phyloP scores from a whole-genome alignment of 2,888 invertebrate genomes.

The Cephus sareptanus region DNA sequence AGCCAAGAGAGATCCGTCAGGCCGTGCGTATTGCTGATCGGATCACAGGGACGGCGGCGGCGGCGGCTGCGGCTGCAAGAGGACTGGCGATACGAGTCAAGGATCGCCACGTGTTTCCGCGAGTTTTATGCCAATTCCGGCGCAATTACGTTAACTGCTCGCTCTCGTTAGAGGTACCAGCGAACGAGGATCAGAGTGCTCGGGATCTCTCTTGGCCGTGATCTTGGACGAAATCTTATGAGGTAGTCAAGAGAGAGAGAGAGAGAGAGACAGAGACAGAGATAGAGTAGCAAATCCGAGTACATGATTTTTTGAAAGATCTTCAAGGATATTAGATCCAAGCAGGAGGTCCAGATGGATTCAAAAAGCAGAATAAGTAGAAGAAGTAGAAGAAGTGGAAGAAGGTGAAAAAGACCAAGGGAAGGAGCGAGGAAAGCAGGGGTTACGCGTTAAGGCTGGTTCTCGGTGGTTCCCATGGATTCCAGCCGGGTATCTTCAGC shows the following conservation, averaged over 20 bases:
- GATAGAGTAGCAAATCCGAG: background rate
- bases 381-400: background rate
- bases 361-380: background rate
- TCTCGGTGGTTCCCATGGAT: slow-evolving; percentile 65
- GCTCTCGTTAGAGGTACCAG: slow-evolving; percentile 27
- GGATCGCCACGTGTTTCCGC: slow-evolving; percentile 21
- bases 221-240: too few species aligned
- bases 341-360: background rate
- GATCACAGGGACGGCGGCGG: slow-evolving; percentile 15
- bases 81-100: slow-evolving; percentile 18
- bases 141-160: slow-evolving; percentile 34
- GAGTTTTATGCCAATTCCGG: slow-evolving; percentile 35
- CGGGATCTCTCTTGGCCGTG: too few species aligned
- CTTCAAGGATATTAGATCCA: too few species aligned
- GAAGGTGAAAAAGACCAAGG: background rate
- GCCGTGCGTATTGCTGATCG: slow-evolving; percentile 12
- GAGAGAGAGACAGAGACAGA: background rate
- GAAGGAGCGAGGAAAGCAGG: slow-evolving; percentile 31
- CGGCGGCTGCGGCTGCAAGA: slow-evolving; percentile 16
- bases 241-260: background rate
- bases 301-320: too few species aligned
- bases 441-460: slow-evolving; percentile 58
- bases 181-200: slow-evolving; percentile 17
- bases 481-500: slow-evolving; percentile 63
- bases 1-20: slow-evolving; percentile 25